A percentile compares a stretch with the other conserved stretches of the same genome.
These are phyloP conservation scores for Brachystomella parvula DNA, from an alignment of 1,140 invertebrate genomes.

Conservation along the genomic window DNA sequence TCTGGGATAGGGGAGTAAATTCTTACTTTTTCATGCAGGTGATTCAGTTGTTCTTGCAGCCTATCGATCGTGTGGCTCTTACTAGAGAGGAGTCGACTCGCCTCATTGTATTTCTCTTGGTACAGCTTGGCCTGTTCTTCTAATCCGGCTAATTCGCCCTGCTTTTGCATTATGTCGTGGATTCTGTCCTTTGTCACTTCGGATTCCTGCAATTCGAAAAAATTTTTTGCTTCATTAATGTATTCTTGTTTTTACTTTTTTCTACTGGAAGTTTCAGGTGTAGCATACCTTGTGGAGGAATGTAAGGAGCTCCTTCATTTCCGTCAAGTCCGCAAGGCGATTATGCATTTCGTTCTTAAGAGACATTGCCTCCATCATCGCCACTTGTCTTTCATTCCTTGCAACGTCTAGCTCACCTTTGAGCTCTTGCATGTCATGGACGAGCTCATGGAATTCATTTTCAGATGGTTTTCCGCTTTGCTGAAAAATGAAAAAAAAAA, in stretches of 20 bases:
- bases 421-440: slow-evolving; percentile 10
- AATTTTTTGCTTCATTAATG: background rate
- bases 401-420: slow-evolving; percentile 22
- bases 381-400: slow-evolving; percentile 23
- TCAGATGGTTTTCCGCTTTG: background rate
- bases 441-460: background rate
- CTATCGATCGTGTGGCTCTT: slow-evolving; percentile 8
- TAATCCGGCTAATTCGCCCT: slow-evolving; percentile 22
- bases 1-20: background rate
- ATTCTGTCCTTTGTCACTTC: slow-evolving; percentile 13
- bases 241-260: background rate
- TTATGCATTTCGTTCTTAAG: slow-evolving; percentile 27
- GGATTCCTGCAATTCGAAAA: slow-evolving; percentile 17
- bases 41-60: slow-evolving; percentile 20
- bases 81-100: background rate
- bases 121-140: slow-evolving; percentile 25
- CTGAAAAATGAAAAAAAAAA: background rate
- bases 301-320: slow-evolving; percentile 23
- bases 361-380: slow-evolving; percentile 20
- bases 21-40: slow-evolving; percentile 21
- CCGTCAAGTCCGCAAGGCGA: slow-evolving; percentile 19
- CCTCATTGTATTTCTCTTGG: slow-evolving; percentile 23
- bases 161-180: slow-evolving; percentile 26
- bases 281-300: slow-evolving; percentile 22
- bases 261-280: background rate